Conservation (phyloP, 92 coral and sea anemone genomes). For the Isaurus tuberculatus region DNA sequence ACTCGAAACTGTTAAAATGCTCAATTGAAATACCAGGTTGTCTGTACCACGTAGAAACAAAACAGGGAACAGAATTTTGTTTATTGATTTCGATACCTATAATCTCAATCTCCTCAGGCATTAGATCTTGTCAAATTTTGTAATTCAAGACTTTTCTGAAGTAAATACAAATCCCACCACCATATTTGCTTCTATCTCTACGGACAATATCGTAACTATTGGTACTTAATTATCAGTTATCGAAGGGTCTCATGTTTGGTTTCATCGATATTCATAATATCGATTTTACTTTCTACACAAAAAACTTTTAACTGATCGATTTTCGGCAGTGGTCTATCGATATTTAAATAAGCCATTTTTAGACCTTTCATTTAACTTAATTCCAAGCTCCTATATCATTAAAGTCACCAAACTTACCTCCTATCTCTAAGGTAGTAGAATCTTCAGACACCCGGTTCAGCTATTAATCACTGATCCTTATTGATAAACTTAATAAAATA, state of each 20-base stretch:
- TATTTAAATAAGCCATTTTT: conserved; percentile 14
- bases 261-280: conserved; percentile 9
- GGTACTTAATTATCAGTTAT: neutral
- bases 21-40: conserved; percentile 7
- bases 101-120: conserved; percentile 15
- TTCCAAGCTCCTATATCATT: neutral
- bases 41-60: conserved; percentile 26
- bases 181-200: conserved; percentile 28
- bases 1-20: conserved; percentile 7
- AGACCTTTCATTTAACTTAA: neutral
- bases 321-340: conserved; percentile 8
- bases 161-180: conserved; percentile 13
- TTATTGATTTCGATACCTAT: neutral
- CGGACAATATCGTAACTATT: conserved; percentile 17
- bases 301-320: conserved; percentile 9
- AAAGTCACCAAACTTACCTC: neutral
- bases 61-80: conserved; percentile 9
- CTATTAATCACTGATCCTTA: conserved; percentile 4
- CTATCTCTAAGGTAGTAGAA: neutral
- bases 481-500: conserved; percentile 9
- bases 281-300: conserved; percentile 8
- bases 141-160: neutral
- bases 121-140: neutral
- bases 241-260: conserved; percentile 12
- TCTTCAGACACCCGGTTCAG: conserved; percentile 13